These are phyloP conservation scores for Paraplagusia blochii DNA, from an alignment of 2,113 vertebrate genomes.

Conservation along the genomic window DNA sequence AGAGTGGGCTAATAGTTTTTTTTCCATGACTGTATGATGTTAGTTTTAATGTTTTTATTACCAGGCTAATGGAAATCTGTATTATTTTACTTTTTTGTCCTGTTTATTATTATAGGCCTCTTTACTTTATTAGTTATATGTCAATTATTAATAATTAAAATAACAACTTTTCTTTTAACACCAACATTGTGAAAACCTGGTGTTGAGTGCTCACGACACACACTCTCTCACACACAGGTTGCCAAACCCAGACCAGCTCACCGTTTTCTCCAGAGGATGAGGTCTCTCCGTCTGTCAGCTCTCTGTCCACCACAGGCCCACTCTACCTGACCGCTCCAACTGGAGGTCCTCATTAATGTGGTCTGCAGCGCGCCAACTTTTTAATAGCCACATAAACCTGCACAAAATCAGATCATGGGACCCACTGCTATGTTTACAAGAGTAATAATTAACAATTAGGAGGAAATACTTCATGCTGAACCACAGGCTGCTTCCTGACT, in stretches of 20 bases:
- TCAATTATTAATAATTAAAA: too few relatives aligned
- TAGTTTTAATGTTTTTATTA: too few relatives aligned
- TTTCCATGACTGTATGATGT: too few relatives aligned
- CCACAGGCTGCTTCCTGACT: too few relatives aligned
- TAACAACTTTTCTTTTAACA: too few relatives aligned
- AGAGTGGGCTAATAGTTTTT: too few relatives aligned
- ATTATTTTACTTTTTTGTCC: too few relatives aligned
- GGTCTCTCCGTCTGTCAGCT: slow-evolving; percentile 43
- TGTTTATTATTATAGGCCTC: too few relatives aligned
- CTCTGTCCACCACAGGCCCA: slow-evolving; percentile 49
- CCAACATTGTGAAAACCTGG: too few relatives aligned
- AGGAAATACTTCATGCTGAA: not conserved
- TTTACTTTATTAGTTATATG: too few relatives aligned
- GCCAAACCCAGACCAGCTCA: slow-evolving; percentile 61
- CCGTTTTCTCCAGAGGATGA: slow-evolving; percentile 58
- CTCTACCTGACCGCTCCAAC: slow-evolving; percentile 57
- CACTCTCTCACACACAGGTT: slow-evolving; percentile 21
- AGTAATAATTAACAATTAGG: slow-evolving; percentile 47
- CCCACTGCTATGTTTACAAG: slow-evolving; percentile 37
- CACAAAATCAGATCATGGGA: slow-evolving; percentile 36
- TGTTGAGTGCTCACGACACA: slow-evolving; percentile 10
- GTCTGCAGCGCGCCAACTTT: slow-evolving; percentile 50
- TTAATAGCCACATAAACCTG: slow-evolving; percentile 54
- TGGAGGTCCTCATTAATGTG: slow-evolving; percentile 70
- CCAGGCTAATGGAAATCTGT: too few relatives aligned